phyloP scores from a whole-genome alignment of 2,113 vertebrate genomes.

The Polypterus bichir region DNA sequence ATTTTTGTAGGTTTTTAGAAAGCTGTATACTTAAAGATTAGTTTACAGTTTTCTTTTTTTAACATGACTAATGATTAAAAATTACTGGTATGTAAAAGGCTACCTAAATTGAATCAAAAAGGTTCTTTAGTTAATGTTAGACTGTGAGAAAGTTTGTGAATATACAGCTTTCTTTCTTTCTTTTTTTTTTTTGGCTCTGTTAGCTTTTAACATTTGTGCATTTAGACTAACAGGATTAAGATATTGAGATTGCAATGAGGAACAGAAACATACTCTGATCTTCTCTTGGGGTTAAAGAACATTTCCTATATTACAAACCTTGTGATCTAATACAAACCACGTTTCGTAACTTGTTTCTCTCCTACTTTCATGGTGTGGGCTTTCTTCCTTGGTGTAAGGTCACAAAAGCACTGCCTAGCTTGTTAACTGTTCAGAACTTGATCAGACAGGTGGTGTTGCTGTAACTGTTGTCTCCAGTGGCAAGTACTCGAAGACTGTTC shows the following conservation, averaged over 20 bases:
- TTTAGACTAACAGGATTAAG: not conserved
- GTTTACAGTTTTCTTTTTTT: no score
- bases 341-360: not conserved
- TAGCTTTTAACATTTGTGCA: not conserved
- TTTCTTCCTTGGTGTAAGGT: not conserved
- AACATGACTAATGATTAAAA: no score
- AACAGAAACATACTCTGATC: slow-evolving; percentile 2
- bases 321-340: not conserved
- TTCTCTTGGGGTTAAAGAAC: slow-evolving; percentile 3
- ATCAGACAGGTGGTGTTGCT: not conserved
- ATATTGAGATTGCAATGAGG: slow-evolving; percentile 19
- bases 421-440: not conserved
- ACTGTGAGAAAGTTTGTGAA: no score
- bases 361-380: not conserved
- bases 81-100: no score
- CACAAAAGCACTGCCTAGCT: not conserved
- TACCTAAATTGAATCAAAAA: no score
- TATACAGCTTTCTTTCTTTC: no score
- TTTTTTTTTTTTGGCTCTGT: not conserved
- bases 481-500: slow-evolving; percentile 3
- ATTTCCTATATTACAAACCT: slow-evolving; percentile 30
- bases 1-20: no score
- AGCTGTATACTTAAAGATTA: no score
- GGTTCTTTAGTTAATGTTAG: no score
- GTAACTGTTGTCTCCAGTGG: not conserved